Evolutionary conservation across 2,797 vertebrate genomes (phyloP), one percentile per base, ranked within the genome.

Genomic region (Eutrigla gurnardus): DNA sequence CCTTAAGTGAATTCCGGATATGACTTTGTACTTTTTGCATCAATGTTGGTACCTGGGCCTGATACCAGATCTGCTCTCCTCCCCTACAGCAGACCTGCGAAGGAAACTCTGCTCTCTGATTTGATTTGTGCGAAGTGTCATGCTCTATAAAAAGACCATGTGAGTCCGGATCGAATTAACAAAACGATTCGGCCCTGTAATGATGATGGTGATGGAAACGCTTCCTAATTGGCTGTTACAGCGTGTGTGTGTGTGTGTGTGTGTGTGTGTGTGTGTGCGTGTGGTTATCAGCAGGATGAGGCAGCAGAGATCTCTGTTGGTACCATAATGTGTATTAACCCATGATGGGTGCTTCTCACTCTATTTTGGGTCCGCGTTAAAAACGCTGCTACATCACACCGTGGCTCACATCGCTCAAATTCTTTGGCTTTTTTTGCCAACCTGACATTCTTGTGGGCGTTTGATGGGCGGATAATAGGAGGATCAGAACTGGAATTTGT

Each of bases 401-500:
- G 73, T 78, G 72, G 8, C 82, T 73, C 71, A 9, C 88, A 85
- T 89, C 70, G 3, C 8, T 85, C 84, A 36, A 86, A 92, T 93
- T 90, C 89, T 89, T 90, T 70, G 75, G 75, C 70, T 87, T 89
- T 89, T 82, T 90, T 82, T 89, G 87, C 79, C 85, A 86, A 77
- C 79, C 82, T 84, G 79, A 83, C 83, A 85, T 89, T 82, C 78
- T 82, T 2, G 52, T 61, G 76, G 65, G 65, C 13, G 65, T 83
- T 86, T 70, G 73, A 85, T 80, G 52, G 75, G 53, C 50, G n/a
- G 71, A 91, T 87, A 89, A 90, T 82, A 82, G 88, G 82, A 87
- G 88, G 87, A 91, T 92, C 89, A 89, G 69, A 89, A 61, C 42
- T 83, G 91, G 91, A 90, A 92, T 93, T 88, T 82, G 88, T 90